phyloP scores from a whole-genome alignment of 2,113 vertebrate genomes.

The Galbula dea region DNA sequence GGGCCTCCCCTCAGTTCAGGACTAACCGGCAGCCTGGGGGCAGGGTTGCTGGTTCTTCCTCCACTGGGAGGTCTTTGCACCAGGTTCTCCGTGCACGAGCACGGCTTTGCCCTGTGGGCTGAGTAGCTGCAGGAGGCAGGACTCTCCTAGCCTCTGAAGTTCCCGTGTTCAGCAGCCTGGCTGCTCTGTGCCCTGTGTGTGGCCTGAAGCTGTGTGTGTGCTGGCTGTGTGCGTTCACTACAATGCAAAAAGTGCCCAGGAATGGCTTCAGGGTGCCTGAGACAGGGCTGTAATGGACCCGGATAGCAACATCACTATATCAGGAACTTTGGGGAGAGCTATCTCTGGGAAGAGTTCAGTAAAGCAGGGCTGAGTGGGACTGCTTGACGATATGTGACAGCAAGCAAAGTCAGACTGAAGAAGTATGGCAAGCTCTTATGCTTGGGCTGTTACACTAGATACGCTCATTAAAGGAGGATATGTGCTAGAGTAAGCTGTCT shows the following conservation, averaged over 20 bases:
- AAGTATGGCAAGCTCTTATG: background rate
- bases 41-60: background rate
- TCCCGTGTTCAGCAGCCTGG: background rate
- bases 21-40: background rate
- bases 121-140: background rate
- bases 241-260: fast-evolving
- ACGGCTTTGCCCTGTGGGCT: fast-evolving
- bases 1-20: background rate
- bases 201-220: background rate
- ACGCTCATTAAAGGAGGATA: background rate
- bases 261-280: fast-evolving
- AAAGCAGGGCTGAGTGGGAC: background rate
- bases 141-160: background rate
- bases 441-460: background rate
- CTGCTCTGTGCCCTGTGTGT: background rate
- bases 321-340: background rate
- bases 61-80: background rate
- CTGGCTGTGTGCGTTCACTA: background rate
- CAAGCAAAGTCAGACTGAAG: background rate
- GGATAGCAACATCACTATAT: background rate
- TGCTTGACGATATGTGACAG: background rate
- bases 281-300: background rate
- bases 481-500: background rate
- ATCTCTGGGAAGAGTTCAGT: background rate
- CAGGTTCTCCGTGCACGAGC: background rate